phyloP scores from a whole-genome alignment of 2,113 vertebrate species.

The Taxidea taxus region DNA sequence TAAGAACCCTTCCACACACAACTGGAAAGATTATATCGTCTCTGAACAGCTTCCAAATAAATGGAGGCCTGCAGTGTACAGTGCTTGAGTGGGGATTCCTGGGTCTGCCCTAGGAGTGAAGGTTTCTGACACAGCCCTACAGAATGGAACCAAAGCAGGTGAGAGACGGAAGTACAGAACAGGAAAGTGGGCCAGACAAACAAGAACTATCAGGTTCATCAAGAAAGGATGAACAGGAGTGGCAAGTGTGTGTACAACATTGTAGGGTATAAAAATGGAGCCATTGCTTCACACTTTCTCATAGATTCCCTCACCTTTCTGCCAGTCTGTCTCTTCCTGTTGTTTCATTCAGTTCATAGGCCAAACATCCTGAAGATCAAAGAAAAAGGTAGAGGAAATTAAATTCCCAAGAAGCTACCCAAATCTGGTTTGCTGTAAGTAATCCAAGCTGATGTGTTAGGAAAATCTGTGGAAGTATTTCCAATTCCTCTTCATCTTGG shows the following conservation, averaged over 20 bases:
- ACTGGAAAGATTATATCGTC: background rate
- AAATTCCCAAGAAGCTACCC: background rate
- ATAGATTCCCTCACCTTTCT: background rate
- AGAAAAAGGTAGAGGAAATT: background rate
- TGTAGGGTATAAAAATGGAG: background rate
- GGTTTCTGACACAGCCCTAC: background rate
- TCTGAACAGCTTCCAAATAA: background rate
- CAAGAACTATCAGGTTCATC: background rate
- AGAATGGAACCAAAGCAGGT: background rate
- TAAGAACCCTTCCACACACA: background rate
- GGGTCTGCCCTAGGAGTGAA: background rate
- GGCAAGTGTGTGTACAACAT: rapidly evolving
- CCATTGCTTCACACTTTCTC: rapidly evolving
- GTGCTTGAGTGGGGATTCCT: rapidly evolving
- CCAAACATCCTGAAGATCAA: background rate
- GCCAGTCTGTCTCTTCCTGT: background rate
- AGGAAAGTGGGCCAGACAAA: background rate
- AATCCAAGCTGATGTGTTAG: background rate
- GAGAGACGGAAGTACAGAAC: background rate
- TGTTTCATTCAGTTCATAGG: too few species aligned
- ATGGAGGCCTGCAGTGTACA: rapidly evolving
- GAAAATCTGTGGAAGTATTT: background rate
- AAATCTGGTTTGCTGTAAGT: background rate
- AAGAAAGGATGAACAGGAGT: background rate
- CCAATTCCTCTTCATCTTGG: background rate